A percentile compares a stretch with the other conserved stretches of the same genome.
Conservation (phyloP, 1,140 invertebrate species). For the Tetragnatha versicolor region DNA sequence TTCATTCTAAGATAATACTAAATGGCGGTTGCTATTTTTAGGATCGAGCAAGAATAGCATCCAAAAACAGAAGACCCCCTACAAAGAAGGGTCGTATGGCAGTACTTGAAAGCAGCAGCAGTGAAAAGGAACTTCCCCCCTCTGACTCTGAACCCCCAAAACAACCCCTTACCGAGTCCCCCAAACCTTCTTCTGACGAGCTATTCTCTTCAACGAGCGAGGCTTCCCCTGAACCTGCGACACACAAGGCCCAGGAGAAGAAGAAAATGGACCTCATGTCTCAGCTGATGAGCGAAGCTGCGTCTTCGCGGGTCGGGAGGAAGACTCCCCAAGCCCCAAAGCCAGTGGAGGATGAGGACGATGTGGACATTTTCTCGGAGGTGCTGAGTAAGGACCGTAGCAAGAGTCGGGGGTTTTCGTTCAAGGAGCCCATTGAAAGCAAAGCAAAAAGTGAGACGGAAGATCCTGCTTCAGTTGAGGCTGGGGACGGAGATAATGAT, state of each 20-base stretch:
- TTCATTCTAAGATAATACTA: no score
- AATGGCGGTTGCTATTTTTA: no score
- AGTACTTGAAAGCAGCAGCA: slow-evolving; percentile 5
- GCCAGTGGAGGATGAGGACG: slow-evolving; percentile 8
- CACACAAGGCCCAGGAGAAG: slow-evolving; percentile 28
- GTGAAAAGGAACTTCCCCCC: neutral
- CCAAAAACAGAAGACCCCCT: slow-evolving; percentile 22
- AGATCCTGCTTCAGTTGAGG: neutral
- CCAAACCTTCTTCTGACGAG: neutral
- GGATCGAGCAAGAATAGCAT: slow-evolving; percentile 23
- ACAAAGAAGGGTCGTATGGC: slow-evolving; percentile 33
- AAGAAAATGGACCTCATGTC: slow-evolving; percentile 49
- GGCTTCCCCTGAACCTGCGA: neutral
- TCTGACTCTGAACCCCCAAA: neutral
- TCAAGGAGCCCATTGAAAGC: slow-evolving; percentile 19
- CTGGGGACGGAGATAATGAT: slow-evolving; percentile 34
- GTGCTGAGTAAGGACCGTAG: neutral
- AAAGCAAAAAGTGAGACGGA: neutral
- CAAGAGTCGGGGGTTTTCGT: slow-evolving; percentile 25
- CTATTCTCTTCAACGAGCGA: neutral
- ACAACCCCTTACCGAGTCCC: no score
- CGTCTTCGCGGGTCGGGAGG: slow-evolving; percentile 6
- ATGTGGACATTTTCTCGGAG: slow-evolving; percentile 35
- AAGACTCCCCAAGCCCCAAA: neutral
- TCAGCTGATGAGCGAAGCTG: slow-evolving; percentile 35